Percentiles rank a stretch among this genome's conserved stretches.
These are phyloP conservation scores for Zoanthus gigantus DNA, from an alignment of 92 coral and sea anemone species.

Conservation along the genomic window DNA sequence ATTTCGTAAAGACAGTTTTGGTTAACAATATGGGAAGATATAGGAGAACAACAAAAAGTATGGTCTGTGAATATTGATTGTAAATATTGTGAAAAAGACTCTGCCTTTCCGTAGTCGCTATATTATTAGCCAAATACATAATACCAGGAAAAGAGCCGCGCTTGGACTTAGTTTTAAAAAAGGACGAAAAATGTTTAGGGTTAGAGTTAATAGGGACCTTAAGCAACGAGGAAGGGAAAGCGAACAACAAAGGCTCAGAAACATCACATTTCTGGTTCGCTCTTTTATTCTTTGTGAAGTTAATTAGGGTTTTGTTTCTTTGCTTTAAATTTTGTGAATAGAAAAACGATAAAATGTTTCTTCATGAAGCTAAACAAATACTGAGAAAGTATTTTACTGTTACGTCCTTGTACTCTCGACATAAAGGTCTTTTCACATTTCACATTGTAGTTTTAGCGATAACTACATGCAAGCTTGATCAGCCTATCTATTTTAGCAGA, in stretches of 20 bases:
- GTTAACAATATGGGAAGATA: no score
- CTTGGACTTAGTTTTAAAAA: conserved; percentile 4
- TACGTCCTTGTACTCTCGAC: not conserved
- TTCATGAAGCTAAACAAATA: no score
- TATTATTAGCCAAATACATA: not conserved
- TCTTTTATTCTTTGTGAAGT: no score
- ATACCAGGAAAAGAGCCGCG: conserved; percentile 12
- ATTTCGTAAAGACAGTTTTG: no score
- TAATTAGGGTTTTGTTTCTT: no score
- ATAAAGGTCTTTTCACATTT: not conserved
- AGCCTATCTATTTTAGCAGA: no score
- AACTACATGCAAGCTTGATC: no score
- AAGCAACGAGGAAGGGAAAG: not conserved
- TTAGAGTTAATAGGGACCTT: not conserved
- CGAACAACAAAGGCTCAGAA: no score
- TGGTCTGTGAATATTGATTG: not conserved
- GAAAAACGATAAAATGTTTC: no score
- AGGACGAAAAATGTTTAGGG: not conserved
- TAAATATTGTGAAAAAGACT: not conserved
- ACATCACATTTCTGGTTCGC: no score
- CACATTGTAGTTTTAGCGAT: not conserved
- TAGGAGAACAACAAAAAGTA: not conserved
- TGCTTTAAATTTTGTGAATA: no score
- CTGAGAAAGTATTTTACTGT: no score
- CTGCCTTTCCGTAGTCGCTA: not conserved